Evolutionary conservation across 2,797 vertebrate genomes (phyloP), one percentile per base, ranked within the genome.

Genomic region (Rhynchotus rufescens): DNA sequence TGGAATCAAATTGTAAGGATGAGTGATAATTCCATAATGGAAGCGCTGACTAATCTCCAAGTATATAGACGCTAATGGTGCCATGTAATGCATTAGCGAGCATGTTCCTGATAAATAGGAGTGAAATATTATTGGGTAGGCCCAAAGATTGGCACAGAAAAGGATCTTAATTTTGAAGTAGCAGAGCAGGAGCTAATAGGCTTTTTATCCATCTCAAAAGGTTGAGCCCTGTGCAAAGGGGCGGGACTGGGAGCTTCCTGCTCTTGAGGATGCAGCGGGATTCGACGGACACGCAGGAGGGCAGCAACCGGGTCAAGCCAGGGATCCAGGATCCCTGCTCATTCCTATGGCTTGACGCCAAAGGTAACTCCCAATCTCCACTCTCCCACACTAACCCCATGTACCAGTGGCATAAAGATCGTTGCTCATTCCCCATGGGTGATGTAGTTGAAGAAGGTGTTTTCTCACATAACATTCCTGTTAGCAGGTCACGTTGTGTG

Each of bases 1-100:
- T 91, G 75, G 71, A 91, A 83, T 89, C 52, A 80, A 74, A 89
- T 67, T 40, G 82, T 79, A 61, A 78, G 56, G 80, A 86, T 84
- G 85, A 95, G 71, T 93, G 94, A 88, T 86, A 92, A 95, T 89
- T 89, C 83, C 78, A 44, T 92, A 77, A 93, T 89, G 91, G 87
- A 93, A 95, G 71, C 61, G 67, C 67, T 84, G 87, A 34, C 89
- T 95, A 86, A 94, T 83, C 87, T 89, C 49, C 8, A 77, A 89
- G 80, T 84, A 26, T 67, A 89, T 78, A 64, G 91, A 91, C 84
- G 80, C 65, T 93, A 79, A 79, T 89, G 87, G 85, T 93, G 89
- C 89, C 78, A 65, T 77, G 87, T 88, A 95, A 81, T 81, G 92
- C 87, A 93, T 94, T 94, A 92, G 80, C 3, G 8, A 93, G 62